Percentiles rank a stretch among this genome's conserved stretches.
Conservation (phyloP, 1,140 invertebrate species). For the Berghia stephanieae region DNA sequence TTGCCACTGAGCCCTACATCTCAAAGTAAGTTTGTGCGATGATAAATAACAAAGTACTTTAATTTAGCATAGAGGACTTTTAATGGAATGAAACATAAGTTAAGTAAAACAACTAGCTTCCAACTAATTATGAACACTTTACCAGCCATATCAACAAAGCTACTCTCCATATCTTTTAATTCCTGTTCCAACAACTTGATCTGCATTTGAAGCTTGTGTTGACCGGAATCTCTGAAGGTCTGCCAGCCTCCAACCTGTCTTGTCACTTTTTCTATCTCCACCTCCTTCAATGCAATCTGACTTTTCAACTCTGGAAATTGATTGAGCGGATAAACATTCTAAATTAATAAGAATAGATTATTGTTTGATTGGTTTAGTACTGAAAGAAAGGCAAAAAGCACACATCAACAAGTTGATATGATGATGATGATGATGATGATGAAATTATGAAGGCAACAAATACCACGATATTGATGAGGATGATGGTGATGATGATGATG, state of each 20-base stretch:
- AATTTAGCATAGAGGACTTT: too few relatives aligned
- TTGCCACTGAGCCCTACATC: too few relatives aligned
- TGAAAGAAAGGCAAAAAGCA: too few relatives aligned
- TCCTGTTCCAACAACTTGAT: slow-evolving; percentile 58
- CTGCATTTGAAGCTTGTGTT: slow-evolving; percentile 52
- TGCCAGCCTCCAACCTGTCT: slow-evolving; percentile 55
- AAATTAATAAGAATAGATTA: neutral
- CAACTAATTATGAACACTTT: neutral
- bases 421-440: too few relatives aligned
- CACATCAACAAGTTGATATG: too few relatives aligned
- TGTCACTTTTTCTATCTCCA: slow-evolving; percentile 46
- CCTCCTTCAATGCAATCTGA: slow-evolving; percentile 50
- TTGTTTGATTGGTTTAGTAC: too few relatives aligned
- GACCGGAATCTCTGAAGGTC: slow-evolving; percentile 54
- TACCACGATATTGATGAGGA: too few relatives aligned
- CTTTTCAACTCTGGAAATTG: slow-evolving; percentile 50
- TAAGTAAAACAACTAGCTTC: neutral
- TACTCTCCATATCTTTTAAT: slow-evolving; percentile 57
- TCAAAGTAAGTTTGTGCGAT: too few relatives aligned
- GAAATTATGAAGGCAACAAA: too few relatives aligned
- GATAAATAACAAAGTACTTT: too few relatives aligned
- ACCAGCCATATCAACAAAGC: slow-evolving; percentile 63
- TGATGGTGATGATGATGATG: slow-evolving; percentile 1
- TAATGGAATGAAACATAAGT: too few relatives aligned
- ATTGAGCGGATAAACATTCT: neutral